Percentiles rank a stretch among this genome's conserved stretches.
phyloP scores from a whole-genome alignment of 2,797 vertebrate species.

The Enteromius viviparus region DNA sequence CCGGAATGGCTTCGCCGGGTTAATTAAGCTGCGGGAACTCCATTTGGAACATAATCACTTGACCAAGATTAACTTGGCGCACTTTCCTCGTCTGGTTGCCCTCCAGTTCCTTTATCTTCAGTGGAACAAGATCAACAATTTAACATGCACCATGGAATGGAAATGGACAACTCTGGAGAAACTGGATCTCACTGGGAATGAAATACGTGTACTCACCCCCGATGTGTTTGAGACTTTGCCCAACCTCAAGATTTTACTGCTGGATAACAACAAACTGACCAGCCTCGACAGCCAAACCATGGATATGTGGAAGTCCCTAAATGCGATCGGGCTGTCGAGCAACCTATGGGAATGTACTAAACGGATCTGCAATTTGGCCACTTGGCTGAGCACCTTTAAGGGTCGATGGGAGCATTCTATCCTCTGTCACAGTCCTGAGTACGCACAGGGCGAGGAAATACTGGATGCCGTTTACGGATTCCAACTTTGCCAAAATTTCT shows the following conservation, averaged over 20 bases:
- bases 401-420: conserved; percentile 98
- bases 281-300: conserved; percentile 89
- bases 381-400: conserved; percentile 94
- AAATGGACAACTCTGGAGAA: conserved; percentile 97
- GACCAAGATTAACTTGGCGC: conserved; percentile 99
- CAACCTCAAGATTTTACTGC: conserved; percentile 92
- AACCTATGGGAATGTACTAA: conserved; percentile 99
- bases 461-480: conserved; percentile 96
- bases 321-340: conserved; percentile 91
- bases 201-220: conserved; percentile 89
- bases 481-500: conserved; percentile 98
- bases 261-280: conserved; percentile 98
- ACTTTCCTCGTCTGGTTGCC: conserved; percentile 95
- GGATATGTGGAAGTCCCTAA: conserved; percentile 88
- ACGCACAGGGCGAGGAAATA: conserved; percentile 98
- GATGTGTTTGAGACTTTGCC: conserved; percentile 96
- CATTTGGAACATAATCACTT: conserved; percentile 99
- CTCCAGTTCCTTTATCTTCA: conserved; percentile 96
- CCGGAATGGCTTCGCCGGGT: conserved; percentile 97
- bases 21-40: conserved; percentile 97
- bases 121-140: conserved; percentile 99
- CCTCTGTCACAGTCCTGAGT: conserved; percentile 94
- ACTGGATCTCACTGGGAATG: conserved; percentile 95
- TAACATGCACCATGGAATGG: conserved; percentile 98
- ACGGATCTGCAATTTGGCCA: conserved; percentile 93